Percentiles rank a stretch among this genome's conserved stretches.
These are phyloP conservation scores for Linyphia triangularis DNA, from an alignment of 2,888 invertebrate genomes.

Conservation along the genomic window DNA sequence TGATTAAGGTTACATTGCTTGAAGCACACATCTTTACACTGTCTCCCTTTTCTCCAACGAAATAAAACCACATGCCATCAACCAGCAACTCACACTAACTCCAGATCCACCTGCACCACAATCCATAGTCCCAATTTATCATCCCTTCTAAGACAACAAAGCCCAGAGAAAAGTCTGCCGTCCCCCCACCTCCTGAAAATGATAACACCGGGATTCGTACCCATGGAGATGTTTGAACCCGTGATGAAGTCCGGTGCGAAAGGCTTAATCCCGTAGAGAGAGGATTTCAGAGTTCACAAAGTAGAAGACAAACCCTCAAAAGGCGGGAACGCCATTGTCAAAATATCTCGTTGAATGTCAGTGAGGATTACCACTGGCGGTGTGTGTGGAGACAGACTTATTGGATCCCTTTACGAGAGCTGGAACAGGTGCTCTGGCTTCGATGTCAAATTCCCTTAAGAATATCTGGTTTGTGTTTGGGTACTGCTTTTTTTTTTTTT, in stretches of 20 bases:
- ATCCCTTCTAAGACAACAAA: too few relatives aligned
- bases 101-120: too few relatives aligned
- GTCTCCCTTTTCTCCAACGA: too few relatives aligned
- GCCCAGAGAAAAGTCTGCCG: too few relatives aligned
- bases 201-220: too few relatives aligned
- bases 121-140: too few relatives aligned
- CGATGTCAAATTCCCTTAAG: not conserved
- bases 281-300: not conserved
- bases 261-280: not conserved
- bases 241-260: not conserved
- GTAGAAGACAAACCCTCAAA: conserved; percentile 4
- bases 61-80: too few relatives aligned
- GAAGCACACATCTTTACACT: too few relatives aligned
- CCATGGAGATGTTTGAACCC: too few relatives aligned
- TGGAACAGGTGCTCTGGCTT: not conserved
- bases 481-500: not conserved
- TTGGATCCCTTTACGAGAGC: not conserved
- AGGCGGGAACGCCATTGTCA: conserved; percentile 37
- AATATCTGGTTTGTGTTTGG: not conserved
- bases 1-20: too few relatives aligned
- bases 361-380: conserved; percentile 46
- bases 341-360: conserved; percentile 57
- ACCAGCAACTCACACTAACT: too few relatives aligned
- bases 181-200: too few relatives aligned
- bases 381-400: not conserved